Evolutionary conservation across 1,140 invertebrate genomes (phyloP).

Genomic region (Phenacoccus solenopsis): DNA sequence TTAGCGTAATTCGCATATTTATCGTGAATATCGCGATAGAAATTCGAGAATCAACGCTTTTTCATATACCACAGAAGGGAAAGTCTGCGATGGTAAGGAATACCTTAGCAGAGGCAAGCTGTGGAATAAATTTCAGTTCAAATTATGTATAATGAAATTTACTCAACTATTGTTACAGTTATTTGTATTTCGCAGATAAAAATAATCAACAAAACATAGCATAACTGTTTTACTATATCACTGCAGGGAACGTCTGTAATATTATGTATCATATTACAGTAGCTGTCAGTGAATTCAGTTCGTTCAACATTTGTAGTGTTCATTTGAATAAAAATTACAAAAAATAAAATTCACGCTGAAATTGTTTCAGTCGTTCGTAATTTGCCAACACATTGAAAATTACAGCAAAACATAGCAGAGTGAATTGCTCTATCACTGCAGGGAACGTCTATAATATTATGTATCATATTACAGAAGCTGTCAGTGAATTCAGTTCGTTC

Average conservation of each 20-base stretch:
- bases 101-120: neutral
- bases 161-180: neutral
- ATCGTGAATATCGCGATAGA: neutral
- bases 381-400: neutral
- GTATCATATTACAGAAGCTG: conserved; percentile 3
- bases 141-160: neutral
- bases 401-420: neutral
- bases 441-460: conserved; percentile 10
- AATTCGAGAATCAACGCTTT: neutral
- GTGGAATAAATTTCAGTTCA: neutral
- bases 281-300: conserved; percentile 4
- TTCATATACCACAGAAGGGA: neutral
- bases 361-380: neutral
- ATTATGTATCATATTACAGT: neutral
- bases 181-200: neutral
- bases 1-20: too few species aligned
- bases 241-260: conserved; percentile 7
- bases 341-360: neutral
- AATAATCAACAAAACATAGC: neutral
- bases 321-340: neutral
- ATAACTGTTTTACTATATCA: neutral
- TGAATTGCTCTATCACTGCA: neutral
- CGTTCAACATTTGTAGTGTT: neutral
- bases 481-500: conserved; percentile 4
- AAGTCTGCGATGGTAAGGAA: neutral